Evolutionary conservation across 2,797 vertebrate species (phyloP).

Genomic region (Oryzias dopingdopingensis): DNA sequence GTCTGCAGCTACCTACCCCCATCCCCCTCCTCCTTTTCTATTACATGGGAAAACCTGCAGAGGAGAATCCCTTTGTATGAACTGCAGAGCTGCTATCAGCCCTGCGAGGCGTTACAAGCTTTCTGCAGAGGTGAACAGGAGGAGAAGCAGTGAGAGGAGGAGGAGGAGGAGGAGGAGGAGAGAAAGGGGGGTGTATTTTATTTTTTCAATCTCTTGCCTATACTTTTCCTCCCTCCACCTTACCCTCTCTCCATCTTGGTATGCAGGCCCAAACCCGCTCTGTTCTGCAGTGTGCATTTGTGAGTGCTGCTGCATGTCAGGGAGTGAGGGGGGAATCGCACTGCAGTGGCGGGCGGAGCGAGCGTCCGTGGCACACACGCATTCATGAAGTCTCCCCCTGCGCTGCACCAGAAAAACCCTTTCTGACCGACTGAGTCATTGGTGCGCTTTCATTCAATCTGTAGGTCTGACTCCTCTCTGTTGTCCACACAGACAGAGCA

Average conservation of each 20-base stretch:
- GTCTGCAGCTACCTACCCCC: conserved; percentile 22
- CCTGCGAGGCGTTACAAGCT: conserved; percentile 45
- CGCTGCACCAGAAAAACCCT: conserved; percentile 65
- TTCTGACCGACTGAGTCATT: conserved; percentile 43
- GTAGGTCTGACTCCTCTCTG: conserved; percentile 1
- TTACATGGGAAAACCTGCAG: conserved; percentile 57
- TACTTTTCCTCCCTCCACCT: conserved; percentile 6
- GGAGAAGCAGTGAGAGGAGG: conserved; percentile 14
- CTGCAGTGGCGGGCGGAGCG: conserved; percentile 61
- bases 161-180: not conserved
- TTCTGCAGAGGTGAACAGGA: conserved; percentile 55
- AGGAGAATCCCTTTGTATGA: conserved; percentile 71
- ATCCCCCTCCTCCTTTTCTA: not conserved
- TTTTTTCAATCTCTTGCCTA: conserved; percentile 38
- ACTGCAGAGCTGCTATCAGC: conserved; percentile 47
- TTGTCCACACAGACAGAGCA: not conserved
- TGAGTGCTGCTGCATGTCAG: conserved; percentile 67
- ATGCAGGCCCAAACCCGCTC: conserved; percentile 66
- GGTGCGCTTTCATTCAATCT: conserved; percentile 18
- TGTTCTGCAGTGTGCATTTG: conserved; percentile 79
- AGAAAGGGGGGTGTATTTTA: conserved; percentile 7
- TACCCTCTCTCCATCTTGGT: conserved; percentile 47
- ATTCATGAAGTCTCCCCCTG: conserved; percentile 23
- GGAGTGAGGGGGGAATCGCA: conserved; percentile 55
- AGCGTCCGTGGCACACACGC: not conserved